A percentile compares a stretch with the other conserved stretches of the same genome.
These are phyloP conservation scores for Leucania comma DNA, from an alignment of 2,888 invertebrate species.

Conservation along the genomic window DNA sequence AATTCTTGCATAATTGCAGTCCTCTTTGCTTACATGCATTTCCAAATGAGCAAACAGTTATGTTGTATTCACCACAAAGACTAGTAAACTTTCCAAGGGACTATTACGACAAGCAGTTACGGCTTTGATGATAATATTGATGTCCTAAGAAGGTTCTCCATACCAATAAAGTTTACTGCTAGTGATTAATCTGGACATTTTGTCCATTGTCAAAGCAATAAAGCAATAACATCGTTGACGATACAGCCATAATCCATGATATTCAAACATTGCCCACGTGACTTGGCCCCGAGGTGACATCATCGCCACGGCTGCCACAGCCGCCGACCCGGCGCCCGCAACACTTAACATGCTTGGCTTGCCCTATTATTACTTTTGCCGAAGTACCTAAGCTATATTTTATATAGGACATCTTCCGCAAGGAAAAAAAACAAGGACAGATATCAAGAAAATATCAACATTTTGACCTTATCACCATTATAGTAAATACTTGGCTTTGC, in stretches of 20 bases:
- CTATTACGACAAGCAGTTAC: background rate
- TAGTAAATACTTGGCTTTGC: constrained; percentile 22
- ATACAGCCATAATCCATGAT: constrained; percentile 62
- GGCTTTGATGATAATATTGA: constrained; percentile 21
- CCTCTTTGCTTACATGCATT: constrained; percentile 21
- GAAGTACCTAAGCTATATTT: constrained; percentile 22
- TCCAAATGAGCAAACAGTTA: constrained; percentile 6
- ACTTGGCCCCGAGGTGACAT: constrained; percentile 70
- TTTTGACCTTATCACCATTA: background rate
- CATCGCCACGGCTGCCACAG: constrained; percentile 66
- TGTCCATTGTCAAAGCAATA: constrained; percentile 55
- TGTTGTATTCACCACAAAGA: background rate
- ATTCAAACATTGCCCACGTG: constrained; percentile 67
- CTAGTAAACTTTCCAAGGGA: background rate
- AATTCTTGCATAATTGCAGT: constrained; percentile 32
- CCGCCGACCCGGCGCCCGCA: constrained; percentile 70
- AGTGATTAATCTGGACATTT: constrained; percentile 45
- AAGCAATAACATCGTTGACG: constrained; percentile 57
- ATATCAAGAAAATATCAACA: background rate
- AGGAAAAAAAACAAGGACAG: background rate
- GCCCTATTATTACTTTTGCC: constrained; percentile 56
- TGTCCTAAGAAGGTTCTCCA: constrained; percentile 31
- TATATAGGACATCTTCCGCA: constrained; percentile 22
- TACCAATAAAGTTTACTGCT: constrained; percentile 46
- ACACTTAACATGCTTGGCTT: constrained; percentile 64